Conservation (phyloP, 2,797 vertebrate species). For the Pseudopleuronectes americanus region DNA sequence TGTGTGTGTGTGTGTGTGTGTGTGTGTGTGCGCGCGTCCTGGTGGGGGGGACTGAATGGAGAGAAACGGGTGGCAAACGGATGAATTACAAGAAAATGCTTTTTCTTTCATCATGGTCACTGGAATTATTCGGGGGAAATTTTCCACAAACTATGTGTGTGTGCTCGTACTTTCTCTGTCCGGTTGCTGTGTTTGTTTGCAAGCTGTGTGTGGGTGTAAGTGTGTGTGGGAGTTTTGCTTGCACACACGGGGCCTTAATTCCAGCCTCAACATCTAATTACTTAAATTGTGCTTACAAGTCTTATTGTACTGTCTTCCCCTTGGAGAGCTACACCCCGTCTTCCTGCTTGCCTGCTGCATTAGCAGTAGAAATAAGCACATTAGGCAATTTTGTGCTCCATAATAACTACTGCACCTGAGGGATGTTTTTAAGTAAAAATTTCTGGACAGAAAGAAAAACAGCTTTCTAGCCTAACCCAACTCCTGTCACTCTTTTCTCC, state of each 20-base stretch:
- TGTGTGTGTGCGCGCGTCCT: no score
- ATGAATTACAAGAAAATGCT: constrained; percentile 23
- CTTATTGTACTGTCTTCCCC: constrained; percentile 75
- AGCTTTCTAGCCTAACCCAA: constrained; percentile 39
- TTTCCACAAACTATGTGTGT: constrained; percentile 22
- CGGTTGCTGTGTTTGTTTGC: constrained; percentile 28
- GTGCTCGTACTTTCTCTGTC: constrained; percentile 20
- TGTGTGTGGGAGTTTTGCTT: constrained; percentile 28
- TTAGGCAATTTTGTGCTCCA: constrained; percentile 81
- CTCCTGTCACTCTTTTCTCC: constrained; percentile 10
- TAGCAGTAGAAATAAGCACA: constrained; percentile 81
- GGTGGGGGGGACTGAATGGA: not conserved
- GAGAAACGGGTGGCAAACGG: constrained; percentile 3
- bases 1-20: no score
- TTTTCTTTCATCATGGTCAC: constrained; percentile 54
- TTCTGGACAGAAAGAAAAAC: constrained; percentile 70
- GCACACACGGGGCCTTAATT: constrained; percentile 59
- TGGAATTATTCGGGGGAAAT: constrained; percentile 43
- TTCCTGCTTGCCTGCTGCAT: constrained; percentile 77
- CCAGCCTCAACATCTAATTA: constrained; percentile 77
- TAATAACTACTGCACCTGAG: constrained; percentile 78
- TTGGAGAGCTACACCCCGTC: constrained; percentile 67
- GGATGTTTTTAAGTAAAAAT: constrained; percentile 73
- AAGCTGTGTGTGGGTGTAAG: constrained; percentile 4
- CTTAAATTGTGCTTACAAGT: constrained; percentile 84